These are phyloP conservation scores for Telenomus remus DNA, from an alignment of 1,140 invertebrate genomes.

Conservation along the genomic window DNA sequence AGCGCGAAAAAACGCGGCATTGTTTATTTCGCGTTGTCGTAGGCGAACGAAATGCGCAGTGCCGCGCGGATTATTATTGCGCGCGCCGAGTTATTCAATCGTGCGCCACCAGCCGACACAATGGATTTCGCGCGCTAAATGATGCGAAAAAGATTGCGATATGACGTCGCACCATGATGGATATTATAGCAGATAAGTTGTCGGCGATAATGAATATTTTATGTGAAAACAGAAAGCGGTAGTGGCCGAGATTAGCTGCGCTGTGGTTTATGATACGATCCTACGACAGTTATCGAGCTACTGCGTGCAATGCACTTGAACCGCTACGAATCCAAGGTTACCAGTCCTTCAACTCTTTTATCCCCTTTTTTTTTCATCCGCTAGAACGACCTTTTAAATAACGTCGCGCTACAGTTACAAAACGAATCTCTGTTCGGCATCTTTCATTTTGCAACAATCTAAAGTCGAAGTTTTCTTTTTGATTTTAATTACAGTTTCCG, in stretches of 20 bases:
- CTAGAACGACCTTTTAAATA: too few species aligned
- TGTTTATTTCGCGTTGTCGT: constrained; percentile 49
- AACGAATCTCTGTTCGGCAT: too few species aligned
- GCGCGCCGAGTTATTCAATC: constrained; percentile 36
- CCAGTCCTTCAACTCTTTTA: too few species aligned
- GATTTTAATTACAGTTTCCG: too few species aligned
- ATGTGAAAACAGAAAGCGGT: constrained; percentile 34
- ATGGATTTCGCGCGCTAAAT: constrained; percentile 39
- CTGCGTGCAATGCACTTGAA: constrained; percentile 30
- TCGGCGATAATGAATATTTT: constrained; percentile 49
- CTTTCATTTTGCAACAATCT: too few species aligned
- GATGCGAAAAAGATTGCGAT: constrained; percentile 47
- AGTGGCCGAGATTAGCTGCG: constrained; percentile 13
- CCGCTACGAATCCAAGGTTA: constrained; percentile 6
- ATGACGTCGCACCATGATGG: constrained; percentile 34
- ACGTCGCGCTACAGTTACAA: too few species aligned
- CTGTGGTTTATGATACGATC: constrained; percentile 31
- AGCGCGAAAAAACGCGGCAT: constrained; percentile 39
- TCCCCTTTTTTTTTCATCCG: too few species aligned
- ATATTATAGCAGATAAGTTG: constrained; percentile 47
- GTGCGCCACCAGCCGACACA: constrained; percentile 32
- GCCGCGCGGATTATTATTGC: constrained; percentile 38
- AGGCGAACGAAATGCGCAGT: constrained; percentile 42
- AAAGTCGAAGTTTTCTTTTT: too few species aligned
- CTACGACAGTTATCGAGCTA: constrained; percentile 31